Percentiles rank a stretch among this genome's conserved stretches.
These are phyloP conservation scores for Tapirus indicus DNA, from an alignment of 2,797 vertebrate species.

Conservation along the genomic window DNA sequence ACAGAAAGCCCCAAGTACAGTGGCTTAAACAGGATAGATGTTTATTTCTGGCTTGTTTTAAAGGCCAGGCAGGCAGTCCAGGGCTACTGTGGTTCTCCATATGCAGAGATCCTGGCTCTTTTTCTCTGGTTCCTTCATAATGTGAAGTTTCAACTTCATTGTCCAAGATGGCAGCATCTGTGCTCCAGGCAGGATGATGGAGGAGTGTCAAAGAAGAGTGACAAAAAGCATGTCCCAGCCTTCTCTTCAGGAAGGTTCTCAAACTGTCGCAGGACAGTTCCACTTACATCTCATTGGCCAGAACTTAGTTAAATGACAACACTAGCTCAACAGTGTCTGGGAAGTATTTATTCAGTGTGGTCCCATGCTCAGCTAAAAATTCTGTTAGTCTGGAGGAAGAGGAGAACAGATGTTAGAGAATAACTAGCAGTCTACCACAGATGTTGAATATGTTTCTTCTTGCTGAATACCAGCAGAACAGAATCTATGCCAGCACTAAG, in stretches of 20 bases:
- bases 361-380: not conserved
- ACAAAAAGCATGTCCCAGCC: not conserved
- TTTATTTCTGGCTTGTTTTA: not conserved
- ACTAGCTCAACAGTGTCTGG: not conserved
- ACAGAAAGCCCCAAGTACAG: not conserved
- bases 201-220: not conserved
- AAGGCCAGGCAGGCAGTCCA: not conserved
- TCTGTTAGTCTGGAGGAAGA: not conserved
- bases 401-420: not conserved
- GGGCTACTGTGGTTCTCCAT: not conserved
- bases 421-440: not conserved
- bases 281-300: not conserved
- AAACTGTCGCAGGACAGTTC: not conserved
- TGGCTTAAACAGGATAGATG: not conserved
- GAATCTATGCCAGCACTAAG: not conserved
- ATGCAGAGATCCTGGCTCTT: not conserved
- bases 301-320: not conserved
- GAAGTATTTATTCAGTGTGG: not conserved
- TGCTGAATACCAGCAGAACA: not conserved
- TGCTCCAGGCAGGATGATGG: not conserved
- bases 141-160: not conserved
- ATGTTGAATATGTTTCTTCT: not conserved
- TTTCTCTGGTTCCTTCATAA: not conserved
- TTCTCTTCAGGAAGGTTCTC: not conserved
- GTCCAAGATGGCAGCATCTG: not conserved